Conservation (phyloP, 2,888 invertebrate species). For the Euplexia lucipara region DNA sequence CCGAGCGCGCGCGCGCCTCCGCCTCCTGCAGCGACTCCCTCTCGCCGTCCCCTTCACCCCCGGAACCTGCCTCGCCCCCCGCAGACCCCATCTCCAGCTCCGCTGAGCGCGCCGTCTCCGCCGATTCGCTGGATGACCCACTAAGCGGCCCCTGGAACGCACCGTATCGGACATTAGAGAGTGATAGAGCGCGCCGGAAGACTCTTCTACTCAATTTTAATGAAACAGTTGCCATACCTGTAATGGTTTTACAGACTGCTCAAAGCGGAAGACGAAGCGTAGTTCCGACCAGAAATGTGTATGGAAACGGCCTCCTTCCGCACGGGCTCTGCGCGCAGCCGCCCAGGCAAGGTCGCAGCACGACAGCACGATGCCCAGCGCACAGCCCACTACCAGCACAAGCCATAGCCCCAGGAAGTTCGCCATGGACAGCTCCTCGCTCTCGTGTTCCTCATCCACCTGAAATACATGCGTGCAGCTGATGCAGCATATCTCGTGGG, state of each 20-base stretch:
- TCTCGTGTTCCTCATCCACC: slow-evolving; percentile 78
- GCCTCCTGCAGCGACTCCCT: slow-evolving; percentile 27
- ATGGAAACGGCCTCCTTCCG: slow-evolving; percentile 67
- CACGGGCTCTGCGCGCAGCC: slow-evolving; percentile 74
- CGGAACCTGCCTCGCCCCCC: slow-evolving; percentile 41
- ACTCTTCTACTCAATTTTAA: background rate
- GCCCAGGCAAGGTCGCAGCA: slow-evolving; percentile 91
- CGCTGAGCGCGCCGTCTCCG: slow-evolving; percentile 27
- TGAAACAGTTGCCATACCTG: slow-evolving; percentile 64
- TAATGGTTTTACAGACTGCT: slow-evolving; percentile 81
- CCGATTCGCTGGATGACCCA: slow-evolving; percentile 62
- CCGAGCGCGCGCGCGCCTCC: slow-evolving; percentile 37
- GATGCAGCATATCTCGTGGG: too few relatives aligned
- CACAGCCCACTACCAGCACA: slow-evolving; percentile 93
- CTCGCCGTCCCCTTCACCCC: slow-evolving; percentile 28
- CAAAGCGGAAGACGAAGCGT: slow-evolving; percentile 85
- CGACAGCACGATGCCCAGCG: slow-evolving; percentile 92
- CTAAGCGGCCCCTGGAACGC: slow-evolving; percentile 70
- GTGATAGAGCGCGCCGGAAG: too few relatives aligned
- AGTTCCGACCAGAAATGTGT: slow-evolving; percentile 79
- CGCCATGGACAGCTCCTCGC: slow-evolving; percentile 90
- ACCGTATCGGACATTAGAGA: background rate
- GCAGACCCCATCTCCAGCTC: slow-evolving; percentile 4
- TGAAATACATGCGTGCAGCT: slow-evolving; percentile 52
- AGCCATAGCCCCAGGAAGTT: slow-evolving; percentile 96